Evolutionary conservation across 1,140 invertebrate species (phyloP), one percentile per base, ranked within the genome.

Genomic region (Tetramorium simillimum): DNA sequence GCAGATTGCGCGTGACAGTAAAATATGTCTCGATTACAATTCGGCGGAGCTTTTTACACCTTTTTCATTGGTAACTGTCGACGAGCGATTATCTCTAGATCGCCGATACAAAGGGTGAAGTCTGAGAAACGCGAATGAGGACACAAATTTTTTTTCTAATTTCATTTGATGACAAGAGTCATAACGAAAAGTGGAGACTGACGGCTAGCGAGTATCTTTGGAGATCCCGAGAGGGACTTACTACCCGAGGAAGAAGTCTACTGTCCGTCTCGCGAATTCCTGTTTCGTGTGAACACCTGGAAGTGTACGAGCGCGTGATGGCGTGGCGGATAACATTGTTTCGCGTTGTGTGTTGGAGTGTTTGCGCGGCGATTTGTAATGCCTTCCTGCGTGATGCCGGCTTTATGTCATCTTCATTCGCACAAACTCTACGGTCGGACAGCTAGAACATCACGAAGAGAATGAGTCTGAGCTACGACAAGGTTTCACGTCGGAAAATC

Each of bases 201-300:
- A 51, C n/a, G 73, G 9, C 21, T 46, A 56, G 51, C 18, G 24
- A 63, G 9, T 75, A 73, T 33, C 28, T 24, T 28, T 5, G 33
- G 18, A 14, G 5, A 51, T 24, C 4, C 7, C 5, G 14, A 43
- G 56, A 28, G 21, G 0, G 43, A 76, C n/a, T 1, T 62, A 62
- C 49, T n/a, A n/a, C 9, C 16, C 46, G 46, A 67, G 63, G 65
- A 46, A 49, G 65, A 69, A 49, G 65, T 43, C n/a, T 62, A 21
- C 24, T 21, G 53, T 9, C 7, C 81, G 86, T 86, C 75, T 76
- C 85, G 86, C 85, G 86, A 90, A 92, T 92, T 93, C 89, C 87
- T 82, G 89, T 92, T 92, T 89, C 91, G 92, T 92, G 92, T 88
- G 91, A 93, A 93, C 92, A 90, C 88, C 87, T 90, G 75, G 86